Conservation (phyloP, 2,888 invertebrate species). For the Tipula vernalis region DNA sequence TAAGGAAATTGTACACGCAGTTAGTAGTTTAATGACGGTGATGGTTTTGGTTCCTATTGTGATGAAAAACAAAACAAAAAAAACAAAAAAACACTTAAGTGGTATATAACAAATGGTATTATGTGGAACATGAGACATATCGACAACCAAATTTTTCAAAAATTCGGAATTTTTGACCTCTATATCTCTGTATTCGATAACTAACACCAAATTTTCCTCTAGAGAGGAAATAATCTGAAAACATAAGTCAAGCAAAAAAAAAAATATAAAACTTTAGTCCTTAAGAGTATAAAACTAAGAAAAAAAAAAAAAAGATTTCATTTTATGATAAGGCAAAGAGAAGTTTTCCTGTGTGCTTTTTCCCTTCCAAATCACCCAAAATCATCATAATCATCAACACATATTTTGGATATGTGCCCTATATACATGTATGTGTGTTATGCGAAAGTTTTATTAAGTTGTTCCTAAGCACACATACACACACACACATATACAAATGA, state of each 20-base stretch:
- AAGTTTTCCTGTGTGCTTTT: not conserved
- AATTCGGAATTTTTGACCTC: not conserved
- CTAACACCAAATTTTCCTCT: not conserved
- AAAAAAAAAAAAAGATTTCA: not conserved
- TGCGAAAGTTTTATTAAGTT: not conserved
- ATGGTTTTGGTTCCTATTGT: not conserved
- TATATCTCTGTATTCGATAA: not conserved
- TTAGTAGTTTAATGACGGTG: not conserved
- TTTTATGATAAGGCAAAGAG: not conserved
- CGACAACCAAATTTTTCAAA: not conserved
- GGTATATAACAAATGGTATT: not conserved
- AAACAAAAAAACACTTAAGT: not conserved
- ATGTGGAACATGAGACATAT: not conserved
- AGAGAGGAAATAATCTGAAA: not conserved
- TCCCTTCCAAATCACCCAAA: not conserved
- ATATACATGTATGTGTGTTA: not conserved
- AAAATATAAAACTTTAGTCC: not conserved
- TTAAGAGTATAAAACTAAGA: not conserved
- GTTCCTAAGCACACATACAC: not conserved
- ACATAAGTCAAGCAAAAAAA: not conserved
- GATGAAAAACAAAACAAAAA: not conserved
- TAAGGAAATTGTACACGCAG: not conserved
- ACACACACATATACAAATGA: not conserved
- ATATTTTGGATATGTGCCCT: not conserved
- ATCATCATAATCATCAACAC: conserved; percentile 4